A percentile compares a stretch with the other conserved stretches of the same genome.
These are phyloP conservation scores for Hydropsyche betteni DNA, from an alignment of 2,888 invertebrate genomes.

Conservation along the genomic window DNA sequence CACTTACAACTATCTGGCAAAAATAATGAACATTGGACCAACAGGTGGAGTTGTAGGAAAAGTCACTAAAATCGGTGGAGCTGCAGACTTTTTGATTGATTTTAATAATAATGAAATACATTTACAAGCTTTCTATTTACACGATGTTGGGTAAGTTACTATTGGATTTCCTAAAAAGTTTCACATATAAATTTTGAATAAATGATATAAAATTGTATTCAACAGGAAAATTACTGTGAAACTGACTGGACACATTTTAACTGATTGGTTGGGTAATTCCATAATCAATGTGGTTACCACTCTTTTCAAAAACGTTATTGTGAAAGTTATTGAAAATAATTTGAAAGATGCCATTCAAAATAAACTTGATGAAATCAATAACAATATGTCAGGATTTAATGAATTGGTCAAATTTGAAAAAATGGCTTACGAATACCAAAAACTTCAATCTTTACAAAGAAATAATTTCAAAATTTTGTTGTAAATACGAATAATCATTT, in stretches of 20 bases:
- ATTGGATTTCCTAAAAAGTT: not conserved
- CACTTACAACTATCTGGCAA: conserved; percentile 63
- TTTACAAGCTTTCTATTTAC: conserved; percentile 61
- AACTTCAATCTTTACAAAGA: not conserved
- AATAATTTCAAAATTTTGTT: no score
- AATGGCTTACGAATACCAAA: conserved; percentile 5
- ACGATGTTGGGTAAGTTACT: conserved; percentile 59
- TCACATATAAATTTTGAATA: not conserved
- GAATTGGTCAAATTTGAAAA: not conserved
- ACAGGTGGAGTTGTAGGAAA: conserved; percentile 64
- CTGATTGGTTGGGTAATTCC: conserved; percentile 65
- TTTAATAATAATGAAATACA: conserved; percentile 66
- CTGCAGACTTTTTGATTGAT: conserved; percentile 61
- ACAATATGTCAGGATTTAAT: conserved; percentile 50
- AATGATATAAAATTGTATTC: conserved; percentile 42
- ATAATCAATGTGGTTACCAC: conserved; percentile 60
- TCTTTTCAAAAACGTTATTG: conserved; percentile 63
- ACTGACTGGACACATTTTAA: conserved; percentile 62
- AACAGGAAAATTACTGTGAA: conserved; percentile 62
- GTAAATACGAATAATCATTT: no score
- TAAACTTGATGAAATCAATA: conserved; percentile 59
- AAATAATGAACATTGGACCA: conserved; percentile 66
- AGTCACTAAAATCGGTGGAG: conserved; percentile 58
- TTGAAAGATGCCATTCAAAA: conserved; percentile 58
- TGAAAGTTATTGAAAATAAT: conserved; percentile 60